Conservation (phyloP, 2,797 vertebrate species). For the Gephyroberyx darwinii region DNA sequence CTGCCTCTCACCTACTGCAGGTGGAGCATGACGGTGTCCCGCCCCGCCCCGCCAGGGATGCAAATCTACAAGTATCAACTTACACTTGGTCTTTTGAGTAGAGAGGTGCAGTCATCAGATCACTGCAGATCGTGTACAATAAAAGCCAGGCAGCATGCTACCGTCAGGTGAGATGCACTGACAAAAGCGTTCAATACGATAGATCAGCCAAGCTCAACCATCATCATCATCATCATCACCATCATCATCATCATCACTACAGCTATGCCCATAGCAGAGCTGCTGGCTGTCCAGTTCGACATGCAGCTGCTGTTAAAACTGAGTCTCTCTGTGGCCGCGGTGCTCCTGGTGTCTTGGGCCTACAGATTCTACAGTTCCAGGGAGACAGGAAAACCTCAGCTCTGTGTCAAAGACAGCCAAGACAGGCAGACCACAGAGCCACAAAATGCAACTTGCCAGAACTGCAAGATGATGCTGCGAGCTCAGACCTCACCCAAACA, state of each 20-base stretch:
- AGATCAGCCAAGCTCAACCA: slow-evolving; percentile 48
- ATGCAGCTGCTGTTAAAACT: slow-evolving; percentile 90
- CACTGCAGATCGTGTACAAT: slow-evolving; percentile 60
- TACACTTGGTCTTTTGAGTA: slow-evolving; percentile 68
- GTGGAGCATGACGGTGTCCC: slow-evolving; percentile 69
- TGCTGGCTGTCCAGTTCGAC: slow-evolving; percentile 82
- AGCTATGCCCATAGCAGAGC: slow-evolving; percentile 80
- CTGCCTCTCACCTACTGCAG: slow-evolving; percentile 56
- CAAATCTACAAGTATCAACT: slow-evolving; percentile 81
- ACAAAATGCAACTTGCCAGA: slow-evolving; percentile 44
- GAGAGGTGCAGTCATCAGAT: slow-evolving; percentile 68
- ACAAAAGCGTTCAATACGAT: slow-evolving; percentile 62
- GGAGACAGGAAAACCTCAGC: slow-evolving; percentile 19
- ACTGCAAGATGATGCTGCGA: slow-evolving; percentile 48
- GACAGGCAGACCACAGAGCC: slow-evolving; percentile 17
- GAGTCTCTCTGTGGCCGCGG: slow-evolving; percentile 82
- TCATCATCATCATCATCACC: background rate
- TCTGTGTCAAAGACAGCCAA: slow-evolving; percentile 22
- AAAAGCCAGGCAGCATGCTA: slow-evolving; percentile 53
- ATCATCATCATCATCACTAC: slow-evolving; percentile 11
- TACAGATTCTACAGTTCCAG: slow-evolving; percentile 88
- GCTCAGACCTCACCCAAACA: slow-evolving; percentile 15
- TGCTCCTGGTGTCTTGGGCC: slow-evolving; percentile 86
- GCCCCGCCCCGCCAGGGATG: slow-evolving; percentile 74
- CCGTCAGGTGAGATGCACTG: slow-evolving; percentile 52